Conservation (phyloP, 1,140 invertebrate genomes). For the Pachyrhynchus sulphureomaculatus region DNA sequence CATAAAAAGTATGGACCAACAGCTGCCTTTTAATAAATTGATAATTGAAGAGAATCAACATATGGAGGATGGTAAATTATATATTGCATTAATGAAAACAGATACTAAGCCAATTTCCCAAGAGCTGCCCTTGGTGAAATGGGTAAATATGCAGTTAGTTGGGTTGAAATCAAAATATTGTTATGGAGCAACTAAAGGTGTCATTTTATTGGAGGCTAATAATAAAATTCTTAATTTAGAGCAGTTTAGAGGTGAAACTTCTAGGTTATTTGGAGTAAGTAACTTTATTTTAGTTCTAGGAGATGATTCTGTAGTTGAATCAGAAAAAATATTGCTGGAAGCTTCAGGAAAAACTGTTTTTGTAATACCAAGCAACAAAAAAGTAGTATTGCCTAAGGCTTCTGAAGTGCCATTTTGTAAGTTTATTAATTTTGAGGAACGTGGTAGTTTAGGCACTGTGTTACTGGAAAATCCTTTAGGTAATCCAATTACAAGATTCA, state of each 20-base stretch:
- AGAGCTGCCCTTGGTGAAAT: conserved; percentile 53
- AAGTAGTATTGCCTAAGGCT: conserved; percentile 12
- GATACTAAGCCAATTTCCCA: conserved; percentile 56
- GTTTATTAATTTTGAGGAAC: conserved; percentile 67
- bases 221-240: conserved; percentile 57
- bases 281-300: conserved; percentile 37
- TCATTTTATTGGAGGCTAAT: conserved; percentile 75
- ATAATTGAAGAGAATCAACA: conserved; percentile 77
- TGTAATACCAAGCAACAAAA: conserved; percentile 27
- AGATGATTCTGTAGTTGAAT: conserved; percentile 1
- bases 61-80: conserved; percentile 65
- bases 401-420: conserved; percentile 59
- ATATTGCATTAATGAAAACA: conserved; percentile 59
- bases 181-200: conserved; percentile 59
- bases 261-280: conserved; percentile 40
- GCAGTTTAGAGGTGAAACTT: conserved; percentile 57
- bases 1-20: conserved; percentile 48
- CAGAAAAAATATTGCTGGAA: conserved; percentile 23
- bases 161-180: conserved; percentile 67
- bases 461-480: conserved; percentile 74
- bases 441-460: conserved; percentile 60
- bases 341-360: conserved; percentile 39
- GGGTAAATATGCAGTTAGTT: conserved; percentile 71
- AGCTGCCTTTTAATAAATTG: conserved; percentile 51
- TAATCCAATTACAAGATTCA: conserved; percentile 51